Conservation (phyloP, 2,113 vertebrate species). For the Callipepla squamata region DNA sequence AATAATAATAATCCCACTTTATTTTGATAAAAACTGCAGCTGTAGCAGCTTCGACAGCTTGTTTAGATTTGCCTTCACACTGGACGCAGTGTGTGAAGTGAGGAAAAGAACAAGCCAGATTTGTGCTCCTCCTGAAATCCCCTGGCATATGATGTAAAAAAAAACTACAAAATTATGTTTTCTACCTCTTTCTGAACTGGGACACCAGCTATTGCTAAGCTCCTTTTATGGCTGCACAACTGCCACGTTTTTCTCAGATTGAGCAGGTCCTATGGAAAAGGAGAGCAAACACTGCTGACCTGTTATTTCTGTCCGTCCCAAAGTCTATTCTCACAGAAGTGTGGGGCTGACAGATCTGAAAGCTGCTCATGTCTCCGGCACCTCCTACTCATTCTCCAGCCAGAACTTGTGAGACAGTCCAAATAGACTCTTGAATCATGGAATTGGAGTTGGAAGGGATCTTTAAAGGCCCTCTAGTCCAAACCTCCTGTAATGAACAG, state of each 20-base stretch:
- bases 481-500: too few species aligned
- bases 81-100: not conserved
- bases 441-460: too few species aligned
- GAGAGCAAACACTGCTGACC: too few species aligned
- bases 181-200: not conserved
- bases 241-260: not conserved
- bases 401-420: not conserved
- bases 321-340: not conserved
- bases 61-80: not conserved
- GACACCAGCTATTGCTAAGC: not conserved
- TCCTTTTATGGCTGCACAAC: not conserved
- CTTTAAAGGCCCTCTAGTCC: too few species aligned
- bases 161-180: not conserved
- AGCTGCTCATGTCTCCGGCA: not conserved
- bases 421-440: not conserved
- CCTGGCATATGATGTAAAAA: not conserved
- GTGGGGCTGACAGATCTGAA: not conserved
- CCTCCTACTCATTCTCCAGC: not conserved
- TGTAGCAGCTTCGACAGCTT: not conserved
- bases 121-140: not conserved
- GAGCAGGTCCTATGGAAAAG: not conserved
- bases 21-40: not conserved
- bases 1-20: not conserved
- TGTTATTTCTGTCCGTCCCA: not conserved
- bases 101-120: not conserved